Evolutionary conservation across 2,888 invertebrate genomes (phyloP).

Genomic region (Perithous albicinctus): DNA sequence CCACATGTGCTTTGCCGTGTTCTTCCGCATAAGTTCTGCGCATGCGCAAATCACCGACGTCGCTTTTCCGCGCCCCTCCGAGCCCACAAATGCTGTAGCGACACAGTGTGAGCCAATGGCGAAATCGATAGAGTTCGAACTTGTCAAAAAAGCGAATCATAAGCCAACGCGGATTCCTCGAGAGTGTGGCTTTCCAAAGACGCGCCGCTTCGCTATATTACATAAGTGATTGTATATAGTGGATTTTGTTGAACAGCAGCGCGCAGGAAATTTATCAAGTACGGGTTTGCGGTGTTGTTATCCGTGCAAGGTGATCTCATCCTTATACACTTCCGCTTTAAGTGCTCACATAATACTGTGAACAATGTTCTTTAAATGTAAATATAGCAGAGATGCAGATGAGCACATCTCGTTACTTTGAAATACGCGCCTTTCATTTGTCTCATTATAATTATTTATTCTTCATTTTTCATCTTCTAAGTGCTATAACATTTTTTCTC

Average conservation of each 20-base stretch:
- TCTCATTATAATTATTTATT: not conserved
- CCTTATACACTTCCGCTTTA: not conserved
- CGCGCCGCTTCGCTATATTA: conserved; percentile 19
- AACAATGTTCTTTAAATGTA: not conserved
- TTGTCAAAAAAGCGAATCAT: conserved; percentile 41
- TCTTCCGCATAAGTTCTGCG: not conserved
- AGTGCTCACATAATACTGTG: conserved; percentile 5
- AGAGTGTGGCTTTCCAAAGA: not conserved
- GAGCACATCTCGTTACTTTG: not conserved
- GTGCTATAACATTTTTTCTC: not conserved
- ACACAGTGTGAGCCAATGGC: conserved; percentile 51
- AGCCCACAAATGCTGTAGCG: conserved; percentile 14
- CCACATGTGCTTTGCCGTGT: not conserved
- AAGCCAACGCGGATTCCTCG: conserved; percentile 23
- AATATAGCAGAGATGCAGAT: not conserved
- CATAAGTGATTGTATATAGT: conserved; percentile 46
- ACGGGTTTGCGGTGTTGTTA: not conserved
- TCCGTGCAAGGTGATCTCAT: no score
- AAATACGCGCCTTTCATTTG: not conserved
- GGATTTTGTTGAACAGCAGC: not conserved
- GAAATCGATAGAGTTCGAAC: conserved; percentile 64
- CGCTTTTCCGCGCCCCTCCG: not conserved
- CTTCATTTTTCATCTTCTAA: not conserved
- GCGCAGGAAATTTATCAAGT: not conserved
- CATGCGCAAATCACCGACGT: conserved; percentile 30